Evolutionary conservation across 1,140 invertebrate genomes (phyloP).

Genomic region (Ostrea denselamellosa): DNA sequence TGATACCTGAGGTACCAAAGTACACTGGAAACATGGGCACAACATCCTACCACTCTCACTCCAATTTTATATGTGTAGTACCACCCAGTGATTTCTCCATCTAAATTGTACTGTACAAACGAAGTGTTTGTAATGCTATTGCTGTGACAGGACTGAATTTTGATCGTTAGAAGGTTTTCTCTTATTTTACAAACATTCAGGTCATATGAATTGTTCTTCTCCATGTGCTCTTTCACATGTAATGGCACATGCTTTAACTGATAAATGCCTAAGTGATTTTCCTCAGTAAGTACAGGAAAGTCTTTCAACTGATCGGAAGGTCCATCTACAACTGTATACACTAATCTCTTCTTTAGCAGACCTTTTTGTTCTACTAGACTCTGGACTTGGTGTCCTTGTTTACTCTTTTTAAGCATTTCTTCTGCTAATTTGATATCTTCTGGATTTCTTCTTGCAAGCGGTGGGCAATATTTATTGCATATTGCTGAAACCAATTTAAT

Average conservation of each 20-base stretch:
- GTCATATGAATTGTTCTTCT: neutral
- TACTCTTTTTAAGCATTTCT: conserved; percentile 35
- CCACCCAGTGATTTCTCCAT: conserved; percentile 6
- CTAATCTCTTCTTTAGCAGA: neutral
- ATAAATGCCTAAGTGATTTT: conserved; percentile 39
- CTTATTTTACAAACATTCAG: neutral
- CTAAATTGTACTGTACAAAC: conserved; percentile 23
- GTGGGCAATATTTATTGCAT: conserved; percentile 3
- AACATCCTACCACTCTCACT: conserved; percentile 31
- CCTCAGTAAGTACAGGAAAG: neutral
- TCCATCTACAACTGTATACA: neutral
- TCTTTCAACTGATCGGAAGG: neutral
- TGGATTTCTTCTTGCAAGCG: neutral
- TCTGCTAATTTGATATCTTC: neutral
- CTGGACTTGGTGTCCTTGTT: no score
- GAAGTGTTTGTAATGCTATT: conserved; percentile 25
- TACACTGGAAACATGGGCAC: conserved; percentile 10
- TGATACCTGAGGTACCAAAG: conserved; percentile 47
- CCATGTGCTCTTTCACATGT: conserved; percentile 35
- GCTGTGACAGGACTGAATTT: conserved; percentile 26
- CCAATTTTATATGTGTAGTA: conserved; percentile 38
- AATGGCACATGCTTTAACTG: conserved; percentile 35
- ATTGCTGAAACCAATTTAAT: conserved; percentile 13
- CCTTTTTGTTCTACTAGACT: neutral
- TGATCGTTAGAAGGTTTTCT: neutral